Percentiles rank a stretch among this genome's conserved stretches.
Evolutionary conservation across 2,113 vertebrate genomes (phyloP).

Genomic region (Spermophilus dauricus): DNA sequence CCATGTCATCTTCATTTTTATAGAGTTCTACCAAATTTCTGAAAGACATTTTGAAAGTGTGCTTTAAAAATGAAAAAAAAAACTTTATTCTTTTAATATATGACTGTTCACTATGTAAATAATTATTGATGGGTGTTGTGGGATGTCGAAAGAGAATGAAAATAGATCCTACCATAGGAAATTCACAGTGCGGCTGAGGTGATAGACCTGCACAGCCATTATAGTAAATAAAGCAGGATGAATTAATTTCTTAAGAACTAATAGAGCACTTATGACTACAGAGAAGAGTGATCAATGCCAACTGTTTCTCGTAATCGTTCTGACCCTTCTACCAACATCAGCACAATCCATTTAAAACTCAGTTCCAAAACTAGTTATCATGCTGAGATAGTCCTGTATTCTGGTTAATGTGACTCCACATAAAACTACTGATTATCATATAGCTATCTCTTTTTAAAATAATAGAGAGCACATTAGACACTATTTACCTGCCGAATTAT

Average conservation of each 20-base stretch:
- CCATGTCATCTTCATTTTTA: conserved; percentile 87
- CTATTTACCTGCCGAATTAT: neutral
- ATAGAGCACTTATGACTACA: neutral
- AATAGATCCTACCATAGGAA: neutral
- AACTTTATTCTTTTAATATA: neutral
- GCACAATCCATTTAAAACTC: conserved; percentile 24
- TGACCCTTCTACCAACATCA: neutral
- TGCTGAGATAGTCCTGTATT: neutral
- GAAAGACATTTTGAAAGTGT: conserved; percentile 60
- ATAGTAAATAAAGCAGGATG: neutral
- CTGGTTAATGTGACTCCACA: neutral
- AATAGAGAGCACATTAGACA: neutral
- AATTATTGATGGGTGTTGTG: neutral
- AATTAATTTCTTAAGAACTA: conserved; percentile 15
- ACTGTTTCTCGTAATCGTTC: neutral
- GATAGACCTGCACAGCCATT: neutral
- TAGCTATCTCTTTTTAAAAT: neutral
- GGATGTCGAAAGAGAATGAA: neutral
- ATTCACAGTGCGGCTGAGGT: neutral
- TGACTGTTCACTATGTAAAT: neutral
- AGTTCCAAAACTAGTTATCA: neutral
- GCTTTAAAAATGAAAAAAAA: neutral
- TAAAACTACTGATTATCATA: neutral
- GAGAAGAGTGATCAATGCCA: neutral
- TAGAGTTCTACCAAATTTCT: conserved; percentile 90